Conservation (phyloP, 2,113 vertebrate species). For the Atlantisia rogersi region DNA sequence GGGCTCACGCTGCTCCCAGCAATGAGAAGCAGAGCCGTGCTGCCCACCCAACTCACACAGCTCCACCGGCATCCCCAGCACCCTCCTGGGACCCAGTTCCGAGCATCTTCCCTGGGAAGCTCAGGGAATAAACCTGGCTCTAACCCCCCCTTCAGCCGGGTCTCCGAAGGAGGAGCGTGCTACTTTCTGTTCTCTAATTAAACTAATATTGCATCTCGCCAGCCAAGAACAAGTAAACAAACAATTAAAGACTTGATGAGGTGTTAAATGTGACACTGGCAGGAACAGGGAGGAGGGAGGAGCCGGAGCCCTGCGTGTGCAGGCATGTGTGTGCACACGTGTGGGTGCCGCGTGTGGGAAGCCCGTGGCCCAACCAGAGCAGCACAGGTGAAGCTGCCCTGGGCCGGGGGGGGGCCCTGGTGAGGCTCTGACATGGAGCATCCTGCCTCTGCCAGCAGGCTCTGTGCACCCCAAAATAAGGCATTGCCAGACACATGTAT, state of each 20-base stretch:
- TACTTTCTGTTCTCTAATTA: not conserved
- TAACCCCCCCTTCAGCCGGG: not conserved
- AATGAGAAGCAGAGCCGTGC: not conserved
- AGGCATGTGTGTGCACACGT: rapidly evolving
- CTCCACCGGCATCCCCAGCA: no score
- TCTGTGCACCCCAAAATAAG: not conserved
- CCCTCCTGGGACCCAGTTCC: not conserved
- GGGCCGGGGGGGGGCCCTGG: not conserved
- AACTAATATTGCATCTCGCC: not conserved
- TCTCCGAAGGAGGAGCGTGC: not conserved
- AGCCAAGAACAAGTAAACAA: not conserved
- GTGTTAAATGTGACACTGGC: not conserved
- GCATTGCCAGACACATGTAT: rapidly evolving
- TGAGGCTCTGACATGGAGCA: not conserved
- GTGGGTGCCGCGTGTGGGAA: rapidly evolving
- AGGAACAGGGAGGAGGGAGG: not conserved
- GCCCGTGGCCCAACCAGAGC: not conserved
- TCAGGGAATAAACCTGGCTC: not conserved
- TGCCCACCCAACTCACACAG: no score
- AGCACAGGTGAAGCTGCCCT: not conserved
- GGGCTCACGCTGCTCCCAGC: rapidly evolving
- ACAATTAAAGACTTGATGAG: not conserved
- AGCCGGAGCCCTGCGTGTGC: rapidly evolving
- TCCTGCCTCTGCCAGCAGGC: not conserved
- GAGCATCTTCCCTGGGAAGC: rapidly evolving